These are phyloP conservation scores for Poecilia velifera DNA, from an alignment of 2,797 vertebrate genomes.

Conservation along the genomic window DNA sequence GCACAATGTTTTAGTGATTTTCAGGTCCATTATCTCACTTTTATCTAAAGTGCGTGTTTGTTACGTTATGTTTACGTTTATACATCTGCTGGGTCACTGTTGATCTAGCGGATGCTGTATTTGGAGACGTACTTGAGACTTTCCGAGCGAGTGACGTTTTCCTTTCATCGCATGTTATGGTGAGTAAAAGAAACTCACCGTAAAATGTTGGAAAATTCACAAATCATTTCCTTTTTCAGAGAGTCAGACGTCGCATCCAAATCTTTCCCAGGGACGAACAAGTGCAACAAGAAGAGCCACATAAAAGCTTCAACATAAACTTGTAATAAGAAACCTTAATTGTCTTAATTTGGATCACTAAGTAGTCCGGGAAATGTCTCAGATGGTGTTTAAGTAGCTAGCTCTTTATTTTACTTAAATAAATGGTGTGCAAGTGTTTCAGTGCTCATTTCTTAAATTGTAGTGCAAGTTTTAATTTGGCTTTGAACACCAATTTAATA, in stretches of 20 bases:
- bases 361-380: conserved; percentile 13
- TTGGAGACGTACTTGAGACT: conserved; percentile 24
- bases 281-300: not conserved
- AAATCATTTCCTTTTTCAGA: conserved; percentile 32
- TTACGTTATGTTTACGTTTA: not conserved
- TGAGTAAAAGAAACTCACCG: not conserved
- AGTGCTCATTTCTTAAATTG: not conserved
- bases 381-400: conserved; percentile 12
- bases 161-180: conserved; percentile 11
- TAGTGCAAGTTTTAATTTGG: not conserved
- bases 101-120: not conserved
- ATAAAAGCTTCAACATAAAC: not conserved
- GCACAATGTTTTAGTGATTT: not conserved
- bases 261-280: not conserved
- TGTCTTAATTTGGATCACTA: conserved; percentile 19
- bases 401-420: not conserved
- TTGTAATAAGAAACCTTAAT: conserved; percentile 14
- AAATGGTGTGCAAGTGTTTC: not conserved
- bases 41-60: not conserved
- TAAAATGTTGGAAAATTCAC: conserved; percentile 17
- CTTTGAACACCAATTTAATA: not conserved
- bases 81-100: not conserved
- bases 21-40: not conserved
- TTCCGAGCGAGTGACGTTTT: conserved; percentile 13
- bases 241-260: conserved; percentile 4